Evolutionary conservation across 2,888 invertebrate species (phyloP).

Genomic region (Pyrocoelia pectoralis): DNA sequence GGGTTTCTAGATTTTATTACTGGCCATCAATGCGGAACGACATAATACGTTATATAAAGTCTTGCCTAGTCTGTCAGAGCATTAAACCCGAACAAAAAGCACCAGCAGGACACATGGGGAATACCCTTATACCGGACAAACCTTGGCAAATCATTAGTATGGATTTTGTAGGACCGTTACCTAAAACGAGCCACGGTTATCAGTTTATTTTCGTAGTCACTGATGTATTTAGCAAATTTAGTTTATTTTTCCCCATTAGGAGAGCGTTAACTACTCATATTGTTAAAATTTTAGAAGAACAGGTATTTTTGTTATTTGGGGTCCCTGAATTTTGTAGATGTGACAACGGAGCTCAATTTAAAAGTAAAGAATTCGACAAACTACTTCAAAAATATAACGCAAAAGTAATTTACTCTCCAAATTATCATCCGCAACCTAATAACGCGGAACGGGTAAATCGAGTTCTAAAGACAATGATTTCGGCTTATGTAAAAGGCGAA

Average conservation of each 20-base stretch:
- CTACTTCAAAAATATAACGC: conserved; percentile 15
- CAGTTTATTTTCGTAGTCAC: conserved; percentile 28
- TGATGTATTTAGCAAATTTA: conserved; percentile 21
- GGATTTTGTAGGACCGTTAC: too few species aligned
- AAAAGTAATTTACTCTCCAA: conserved; percentile 15
- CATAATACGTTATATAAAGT: too few species aligned
- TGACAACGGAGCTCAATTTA: conserved; percentile 36
- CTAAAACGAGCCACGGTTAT: conserved; percentile 14
- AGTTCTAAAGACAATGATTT: conserved; percentile 9
- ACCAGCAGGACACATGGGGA: too few species aligned
- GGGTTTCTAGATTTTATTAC: conserved; percentile 33
- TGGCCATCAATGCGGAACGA: conserved; percentile 42
- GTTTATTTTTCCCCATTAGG: conserved; percentile 22
- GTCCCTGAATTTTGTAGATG: conserved; percentile 25
- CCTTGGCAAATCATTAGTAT: too few species aligned
- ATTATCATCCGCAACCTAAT: conserved; percentile 33
- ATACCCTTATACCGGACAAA: too few species aligned
- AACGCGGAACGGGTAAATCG: conserved; percentile 28
- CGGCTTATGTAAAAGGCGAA: conserved; percentile 20
- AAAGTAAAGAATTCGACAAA: conserved; percentile 14
- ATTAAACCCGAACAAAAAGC: too few species aligned
- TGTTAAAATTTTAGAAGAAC: conserved; percentile 21
- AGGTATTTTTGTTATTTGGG: too few species aligned
- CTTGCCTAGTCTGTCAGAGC: too few species aligned
- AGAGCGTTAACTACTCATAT: conserved; percentile 17